These are phyloP conservation scores for Anastrepha obliqua DNA, from an alignment of 1,140 invertebrate genomes.

Conservation along the genomic window DNA sequence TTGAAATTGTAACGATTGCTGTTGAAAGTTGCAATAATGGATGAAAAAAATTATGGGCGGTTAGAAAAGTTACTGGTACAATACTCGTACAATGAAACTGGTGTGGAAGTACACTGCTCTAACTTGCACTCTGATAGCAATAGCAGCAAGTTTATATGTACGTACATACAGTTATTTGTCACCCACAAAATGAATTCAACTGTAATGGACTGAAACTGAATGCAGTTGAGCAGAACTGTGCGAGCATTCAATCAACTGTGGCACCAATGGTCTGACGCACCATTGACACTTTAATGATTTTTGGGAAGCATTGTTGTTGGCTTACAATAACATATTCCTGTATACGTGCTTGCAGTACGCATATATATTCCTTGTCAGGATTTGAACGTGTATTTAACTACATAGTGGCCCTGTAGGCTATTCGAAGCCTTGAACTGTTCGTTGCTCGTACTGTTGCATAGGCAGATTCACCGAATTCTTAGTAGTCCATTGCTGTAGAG, in stretches of 20 bases:
- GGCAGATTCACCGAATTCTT: too few relatives aligned
- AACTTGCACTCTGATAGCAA: constrained; percentile 11
- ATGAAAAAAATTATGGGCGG: constrained; percentile 12
- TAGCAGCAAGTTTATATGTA: background rate
- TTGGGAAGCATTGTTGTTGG: too few relatives aligned
- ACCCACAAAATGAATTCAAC: constrained; percentile 17
- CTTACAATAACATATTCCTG: too few relatives aligned
- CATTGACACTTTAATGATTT: background rate
- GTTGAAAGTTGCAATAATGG: constrained; percentile 46
- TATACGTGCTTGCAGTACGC: too few relatives aligned
- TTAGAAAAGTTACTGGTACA: background rate
- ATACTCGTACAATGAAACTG: background rate
- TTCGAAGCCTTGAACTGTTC: too few relatives aligned
- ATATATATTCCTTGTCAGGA: too few relatives aligned
- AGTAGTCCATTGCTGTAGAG: too few relatives aligned
- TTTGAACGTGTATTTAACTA: too few relatives aligned
- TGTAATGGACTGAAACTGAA: constrained; percentile 14
- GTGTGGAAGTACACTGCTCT: background rate
- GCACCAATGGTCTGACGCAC: background rate
- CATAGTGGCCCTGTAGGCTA: too few relatives aligned
- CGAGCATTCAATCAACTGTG: constrained; percentile 28
- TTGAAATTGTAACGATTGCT: background rate
- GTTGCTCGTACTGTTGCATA: too few relatives aligned
- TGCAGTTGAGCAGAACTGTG: background rate
- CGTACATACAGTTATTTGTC: background rate